Base-by-base conservation (phyloP, 1,140 invertebrate species). In the Druon quercuslanigerum region DNA sequence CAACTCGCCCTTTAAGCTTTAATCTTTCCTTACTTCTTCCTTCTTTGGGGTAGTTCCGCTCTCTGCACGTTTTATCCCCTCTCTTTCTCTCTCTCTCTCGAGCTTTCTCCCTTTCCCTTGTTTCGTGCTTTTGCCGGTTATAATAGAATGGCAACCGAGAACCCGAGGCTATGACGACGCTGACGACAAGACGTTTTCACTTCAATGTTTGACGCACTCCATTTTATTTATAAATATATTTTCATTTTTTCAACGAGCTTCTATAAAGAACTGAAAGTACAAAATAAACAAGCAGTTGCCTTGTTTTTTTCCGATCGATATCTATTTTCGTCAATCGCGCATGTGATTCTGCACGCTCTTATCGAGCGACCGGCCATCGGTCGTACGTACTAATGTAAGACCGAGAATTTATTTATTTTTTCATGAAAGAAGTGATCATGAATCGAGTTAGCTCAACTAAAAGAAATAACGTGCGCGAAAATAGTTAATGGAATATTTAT, bases 301-400 rank as follows among this genome's bases (percentile, higher is more conserved):
- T 33, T 25, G 51, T 52, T 51, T 79, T 56, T 60, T 60, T 46
- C 56, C 72, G 66, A 46, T 46, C 19, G 60, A 16, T 71, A 17
- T 51, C 17, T 16, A 72, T 20, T 52, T 57, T 33, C n/a, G 51
- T 13, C 50, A 40, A 51, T 17, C 57, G 73, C 50, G 60, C 74
- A 51, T 76, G 74, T 73, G 77, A 78, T 78, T 78, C 72, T 78
- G n/a, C 76, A 78, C 8, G 40, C 66, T 50, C 14, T 19, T 19
- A 14, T n/a, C 40, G 33, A 14, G 40, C n/a, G 6, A n/a, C 40
- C 40, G 33, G n/a, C 40, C 40, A n/a, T 16, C 52, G 25, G 17
- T 19, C 56, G 17, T 50, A 4, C n/a, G 17, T 33, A 6, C 16
- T 33, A 33, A 33, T 33, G 25, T 33, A 33, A 33, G 25, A 33